Conservation (phyloP, 1,140 invertebrate species). For the Metopolophium dirhodum region DNA sequence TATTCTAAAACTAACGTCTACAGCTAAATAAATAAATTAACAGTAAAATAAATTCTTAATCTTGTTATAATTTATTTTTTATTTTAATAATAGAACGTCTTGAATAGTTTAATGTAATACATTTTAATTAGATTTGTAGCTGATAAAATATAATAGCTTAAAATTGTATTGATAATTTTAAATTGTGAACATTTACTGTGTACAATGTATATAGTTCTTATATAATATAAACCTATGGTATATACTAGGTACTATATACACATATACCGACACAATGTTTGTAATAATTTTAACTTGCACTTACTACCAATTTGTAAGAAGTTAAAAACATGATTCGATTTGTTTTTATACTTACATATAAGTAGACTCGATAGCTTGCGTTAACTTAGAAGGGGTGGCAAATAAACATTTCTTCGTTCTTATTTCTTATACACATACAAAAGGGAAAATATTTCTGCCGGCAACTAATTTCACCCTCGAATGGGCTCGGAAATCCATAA, state of each 20-base stretch:
- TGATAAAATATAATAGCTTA: neutral
- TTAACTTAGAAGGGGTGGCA: neutral
- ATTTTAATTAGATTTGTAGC: neutral
- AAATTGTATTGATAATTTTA: neutral
- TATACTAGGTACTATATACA: neutral
- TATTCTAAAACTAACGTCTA: no score
- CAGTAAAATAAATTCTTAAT: neutral
- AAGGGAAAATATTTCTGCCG: conserved; percentile 39
- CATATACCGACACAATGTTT: neutral
- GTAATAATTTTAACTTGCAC: neutral
- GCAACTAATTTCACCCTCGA: conserved; percentile 54
- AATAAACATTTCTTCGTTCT: conserved; percentile 36
- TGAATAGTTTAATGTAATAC: neutral
- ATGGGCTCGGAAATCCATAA: conserved; percentile 44
- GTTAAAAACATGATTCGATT: conserved; percentile 31
- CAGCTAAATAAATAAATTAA: no score
- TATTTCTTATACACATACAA: conserved; percentile 22
- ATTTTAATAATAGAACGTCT: neutral
- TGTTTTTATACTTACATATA: conserved; percentile 13
- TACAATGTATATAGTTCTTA: no score
- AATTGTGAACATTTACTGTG: neutral
- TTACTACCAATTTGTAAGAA: neutral
- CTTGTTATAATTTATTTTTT: neutral
- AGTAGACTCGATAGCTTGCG: neutral
- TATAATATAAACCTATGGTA: neutral